A percentile compares a stretch with the other conserved stretches of the same genome.
Evolutionary conservation across 2,888 invertebrate species (phyloP).

Genomic region (Ptilodon capucinus): DNA sequence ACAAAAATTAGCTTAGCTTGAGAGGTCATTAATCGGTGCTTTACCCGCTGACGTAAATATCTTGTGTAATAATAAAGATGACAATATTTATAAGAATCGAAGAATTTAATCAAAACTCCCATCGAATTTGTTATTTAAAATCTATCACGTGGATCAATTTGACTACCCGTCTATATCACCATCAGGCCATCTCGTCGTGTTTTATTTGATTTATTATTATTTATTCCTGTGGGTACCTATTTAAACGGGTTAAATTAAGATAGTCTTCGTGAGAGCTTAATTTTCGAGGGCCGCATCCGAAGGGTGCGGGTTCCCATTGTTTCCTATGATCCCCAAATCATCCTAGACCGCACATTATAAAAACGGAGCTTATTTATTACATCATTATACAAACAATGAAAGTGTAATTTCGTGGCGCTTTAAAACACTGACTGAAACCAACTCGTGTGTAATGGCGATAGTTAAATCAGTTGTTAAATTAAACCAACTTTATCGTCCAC

Average conservation of each 20-base stretch:
- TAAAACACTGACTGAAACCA: not conserved
- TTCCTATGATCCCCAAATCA: not conserved
- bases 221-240: too few relatives aligned
- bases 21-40: too few relatives aligned
- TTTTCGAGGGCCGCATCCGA: not conserved
- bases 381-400: not conserved
- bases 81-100: too few relatives aligned
- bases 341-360: not conserved
- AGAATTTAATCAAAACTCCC: too few relatives aligned
- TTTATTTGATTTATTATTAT: too few relatives aligned
- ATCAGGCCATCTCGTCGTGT: too few relatives aligned
- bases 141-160: too few relatives aligned
- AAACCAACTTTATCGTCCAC: not conserved
- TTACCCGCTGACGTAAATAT: too few relatives aligned
- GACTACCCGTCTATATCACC: too few relatives aligned
- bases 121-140: too few relatives aligned
- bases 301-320: not conserved
- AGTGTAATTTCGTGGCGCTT: slow-evolving; percentile 25
- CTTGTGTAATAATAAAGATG: too few relatives aligned
- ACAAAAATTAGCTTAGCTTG: slow-evolving; percentile 14
- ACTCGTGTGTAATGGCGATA: not conserved
- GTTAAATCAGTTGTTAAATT: not conserved
- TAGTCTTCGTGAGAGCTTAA: not conserved
- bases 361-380: not conserved
- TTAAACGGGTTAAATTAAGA: not conserved